Evolutionary conservation across 2,888 invertebrate genomes (phyloP), one percentile per base, ranked within the genome.

Genomic region (Hemithea aestivaria): DNA sequence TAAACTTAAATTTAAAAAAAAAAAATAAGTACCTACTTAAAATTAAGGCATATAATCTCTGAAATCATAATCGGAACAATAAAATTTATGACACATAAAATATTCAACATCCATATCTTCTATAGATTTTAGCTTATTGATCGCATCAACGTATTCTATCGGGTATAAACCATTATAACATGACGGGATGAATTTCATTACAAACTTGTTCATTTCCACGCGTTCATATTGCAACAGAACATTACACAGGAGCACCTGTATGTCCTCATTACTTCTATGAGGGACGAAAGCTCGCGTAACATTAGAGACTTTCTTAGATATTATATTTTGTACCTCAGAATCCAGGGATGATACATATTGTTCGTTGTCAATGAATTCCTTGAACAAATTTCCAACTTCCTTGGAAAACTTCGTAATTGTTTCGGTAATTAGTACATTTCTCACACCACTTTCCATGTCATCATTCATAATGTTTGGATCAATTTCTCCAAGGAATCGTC

Each of bases 101-200:
- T 51, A 52, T 10, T 46, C 51, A 1, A 68, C 31, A 42, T 70
- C 65, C 8, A 16, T 38, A 23, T 56, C 54, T 1, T 61, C 41
- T 8, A 55, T 33, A 6, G 40, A 30, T 32, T 45, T 57, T 1
- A 72, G 26, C 7, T 52, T 53, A 6, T 49, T 44, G 10, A 65
- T 27, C 0, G 62, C 29, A 9, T 38, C 10, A 7, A 23, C 31
- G 34, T 51, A 60, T 20, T 53, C 51, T 11, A 46, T 27, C 0
- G 27, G 3, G 31, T 37, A 35, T 9, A 8, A 21, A 11, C 24
- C 27, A 8, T 40, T 10, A 6, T 43, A 27, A 6, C 47, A 26
- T 4, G 11, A 2, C 5, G 70, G 60, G 2, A 69, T 10, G 7
- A 71, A 40, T 21, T 53, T 26, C 7, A 70, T 6, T 2, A 58